Evolutionary conservation across 1,140 invertebrate species (phyloP), one percentile per base, ranked within the genome.

Genomic region (Drosophila sp.): DNA sequence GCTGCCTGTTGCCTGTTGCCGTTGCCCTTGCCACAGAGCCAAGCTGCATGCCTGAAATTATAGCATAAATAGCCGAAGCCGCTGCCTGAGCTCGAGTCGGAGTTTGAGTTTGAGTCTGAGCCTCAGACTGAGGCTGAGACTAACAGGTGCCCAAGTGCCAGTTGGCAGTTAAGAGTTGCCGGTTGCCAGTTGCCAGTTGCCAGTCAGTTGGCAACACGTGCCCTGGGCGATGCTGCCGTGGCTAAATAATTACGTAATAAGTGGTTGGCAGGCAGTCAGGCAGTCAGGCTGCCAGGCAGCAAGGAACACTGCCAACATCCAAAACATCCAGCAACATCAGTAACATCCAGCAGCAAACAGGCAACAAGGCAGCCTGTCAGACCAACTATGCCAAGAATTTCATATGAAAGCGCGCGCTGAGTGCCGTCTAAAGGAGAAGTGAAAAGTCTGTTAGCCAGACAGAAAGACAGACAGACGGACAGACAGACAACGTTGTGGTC

Each of bases 191-290:
- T n/a, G 71, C 69, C 61, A 46, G 59, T 46, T 65, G 69, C 53
- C 51, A 59, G 43, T 66, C 73, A 86, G 77, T 80, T 80, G 81
- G 81, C 80, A 86, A 84, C 80, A 87, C 82, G 82, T 87, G 82
- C 82, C 82, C 82, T 72, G 72, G 82, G 82, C 82, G 57, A 83
- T 89, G 76, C 64, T 80, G 69, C 73, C 76, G 72, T 72, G 76
- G 76, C 76, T 83, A 87, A 87, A 89, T 89, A 89, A 89, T 89
- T 89, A 89, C 83, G 83, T 89, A 89, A 89, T 89, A 89, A 89
- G 84, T 89, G 83, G 83, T 89, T 89, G 79, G 78, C 83, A 87
- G 82, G 65, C 67, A 63, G 41, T 18, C 59, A 43, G 67, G 45
- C 77, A 45, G 62, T 32, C 62, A 64, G 74, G 40, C 51, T 46